A percentile compares a stretch with the other conserved stretches of the same genome.
Conservation (phyloP, 92 coral and sea anemone genomes). For the Galaxea fascicularis region DNA sequence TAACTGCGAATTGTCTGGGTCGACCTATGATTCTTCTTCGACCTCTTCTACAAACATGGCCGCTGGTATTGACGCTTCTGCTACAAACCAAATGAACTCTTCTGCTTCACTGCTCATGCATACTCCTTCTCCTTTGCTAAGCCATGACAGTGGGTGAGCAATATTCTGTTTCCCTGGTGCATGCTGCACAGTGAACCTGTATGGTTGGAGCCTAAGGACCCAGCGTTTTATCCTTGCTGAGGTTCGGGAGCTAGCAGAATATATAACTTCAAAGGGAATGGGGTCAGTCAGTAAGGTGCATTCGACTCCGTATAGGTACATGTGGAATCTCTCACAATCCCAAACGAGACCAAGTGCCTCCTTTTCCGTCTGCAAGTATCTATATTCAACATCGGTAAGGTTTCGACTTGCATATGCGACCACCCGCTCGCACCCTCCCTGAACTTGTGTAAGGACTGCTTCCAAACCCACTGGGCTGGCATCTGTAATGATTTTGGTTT, state of each 20-base stretch:
- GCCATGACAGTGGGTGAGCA: too few relatives aligned
- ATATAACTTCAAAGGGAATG: slow-evolving; percentile 64
- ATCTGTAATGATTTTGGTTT: neutral
- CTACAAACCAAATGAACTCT: slow-evolving; percentile 49
- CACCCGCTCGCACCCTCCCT: neutral
- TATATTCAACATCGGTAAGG: neutral
- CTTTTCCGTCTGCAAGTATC: neutral
- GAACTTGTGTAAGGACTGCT: neutral
- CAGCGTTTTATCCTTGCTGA: too few relatives aligned
- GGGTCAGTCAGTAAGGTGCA: slow-evolving; percentile 63
- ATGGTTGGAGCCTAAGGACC: too few relatives aligned
- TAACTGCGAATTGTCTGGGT: too few relatives aligned
- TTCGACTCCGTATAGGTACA: neutral
- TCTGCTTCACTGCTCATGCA: too few relatives aligned
- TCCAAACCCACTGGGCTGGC: neutral
- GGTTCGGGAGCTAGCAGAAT: too few relatives aligned
- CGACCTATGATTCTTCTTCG: too few relatives aligned
- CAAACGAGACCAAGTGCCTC: slow-evolving; percentile 3
- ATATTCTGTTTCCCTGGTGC: too few relatives aligned
- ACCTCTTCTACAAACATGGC: slow-evolving; percentile 49
- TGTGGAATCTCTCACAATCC: slow-evolving; percentile 18
- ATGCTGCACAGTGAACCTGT: too few relatives aligned
- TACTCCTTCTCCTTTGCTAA: too few relatives aligned
- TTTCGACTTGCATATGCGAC: slow-evolving; percentile 6
- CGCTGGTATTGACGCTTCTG: slow-evolving; percentile 56